These are phyloP conservation scores for Euspilapteryx auroguttella DNA, from an alignment of 2,888 invertebrate genomes.

Conservation along the genomic window DNA sequence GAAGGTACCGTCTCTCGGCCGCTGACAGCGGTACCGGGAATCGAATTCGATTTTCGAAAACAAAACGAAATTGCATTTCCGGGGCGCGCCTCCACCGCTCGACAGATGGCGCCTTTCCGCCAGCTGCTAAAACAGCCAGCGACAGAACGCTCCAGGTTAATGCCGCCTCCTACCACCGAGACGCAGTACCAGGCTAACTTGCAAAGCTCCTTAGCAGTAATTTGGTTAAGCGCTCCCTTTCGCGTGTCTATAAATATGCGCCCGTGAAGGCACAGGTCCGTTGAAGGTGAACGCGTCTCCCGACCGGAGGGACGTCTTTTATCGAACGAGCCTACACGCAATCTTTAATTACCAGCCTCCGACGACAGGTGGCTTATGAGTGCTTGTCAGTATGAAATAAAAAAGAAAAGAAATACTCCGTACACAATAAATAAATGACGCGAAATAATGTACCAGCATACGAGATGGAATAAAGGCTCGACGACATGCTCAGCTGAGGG, in stretches of 20 bases:
- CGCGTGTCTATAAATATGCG: conserved; percentile 12
- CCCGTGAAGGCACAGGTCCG: conserved; percentile 6
- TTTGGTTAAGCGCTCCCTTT: conserved; percentile 1
- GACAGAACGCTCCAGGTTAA: conserved; percentile 19
- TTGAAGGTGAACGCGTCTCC: conserved; percentile 34
- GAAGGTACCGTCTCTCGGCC: too few relatives aligned
- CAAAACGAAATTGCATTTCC: conserved; percentile 49
- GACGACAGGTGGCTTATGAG: conserved; percentile 49
- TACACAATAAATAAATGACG: conserved; percentile 54
- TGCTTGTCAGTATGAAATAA: conserved; percentile 13
- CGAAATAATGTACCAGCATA: conserved; percentile 57
- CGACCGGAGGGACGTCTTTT: conserved; percentile 19
- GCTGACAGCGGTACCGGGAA: too few relatives aligned
- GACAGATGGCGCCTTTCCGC: conserved; percentile 58
- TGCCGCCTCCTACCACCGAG: conserved; percentile 14
- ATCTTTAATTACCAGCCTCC: conserved; percentile 43
- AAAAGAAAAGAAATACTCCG: conserved; percentile 21
- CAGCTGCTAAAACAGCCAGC: conserved; percentile 38
- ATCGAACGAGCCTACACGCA: conserved; percentile 19
- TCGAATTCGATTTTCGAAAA: conserved; percentile 16
- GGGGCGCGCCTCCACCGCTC: conserved; percentile 27
- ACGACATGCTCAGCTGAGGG: conserved; percentile 25
- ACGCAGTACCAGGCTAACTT: neutral
- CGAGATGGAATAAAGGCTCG: conserved; percentile 44
- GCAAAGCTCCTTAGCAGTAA: too few relatives aligned